These are phyloP conservation scores for Drosophila kohkoa DNA, from an alignment of 1,140 invertebrate genomes.

Conservation along the genomic window DNA sequence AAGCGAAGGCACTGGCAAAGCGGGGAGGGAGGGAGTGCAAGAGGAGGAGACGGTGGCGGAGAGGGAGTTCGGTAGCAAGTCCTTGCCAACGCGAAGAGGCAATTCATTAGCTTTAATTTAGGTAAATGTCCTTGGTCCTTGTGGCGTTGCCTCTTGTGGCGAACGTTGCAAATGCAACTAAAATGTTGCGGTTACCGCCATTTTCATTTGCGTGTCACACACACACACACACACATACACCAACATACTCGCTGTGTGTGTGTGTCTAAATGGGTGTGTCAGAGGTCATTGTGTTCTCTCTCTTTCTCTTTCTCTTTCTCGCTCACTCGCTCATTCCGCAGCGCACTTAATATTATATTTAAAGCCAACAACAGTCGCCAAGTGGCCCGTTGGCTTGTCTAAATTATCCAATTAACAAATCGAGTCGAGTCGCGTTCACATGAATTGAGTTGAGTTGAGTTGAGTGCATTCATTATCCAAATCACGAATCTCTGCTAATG, in stretches of 20 bases:
- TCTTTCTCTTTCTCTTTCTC: neutral
- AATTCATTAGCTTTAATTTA: conserved; percentile 84
- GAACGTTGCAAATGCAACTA: conserved; percentile 80
- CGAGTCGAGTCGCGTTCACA: conserved; percentile 1
- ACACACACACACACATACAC: conserved; percentile 7
- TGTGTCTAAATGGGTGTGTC: conserved; percentile 24
- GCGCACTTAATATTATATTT: conserved; percentile 76
- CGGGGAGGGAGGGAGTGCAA: neutral
- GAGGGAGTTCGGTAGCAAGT: conserved; percentile 13
- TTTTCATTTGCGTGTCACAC: conserved; percentile 49
- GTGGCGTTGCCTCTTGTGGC: conserved; percentile 79
- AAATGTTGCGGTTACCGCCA: conserved; percentile 80
- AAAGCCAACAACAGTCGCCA: conserved; percentile 53
- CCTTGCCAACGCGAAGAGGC: conserved; percentile 67
- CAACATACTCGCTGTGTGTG: conserved; percentile 14
- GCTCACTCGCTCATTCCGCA: conserved; percentile 10
- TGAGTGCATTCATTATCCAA: conserved; percentile 12
- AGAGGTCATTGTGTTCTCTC: conserved; percentile 30
- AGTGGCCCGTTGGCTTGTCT: conserved; percentile 38
- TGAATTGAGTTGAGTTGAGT: neutral
- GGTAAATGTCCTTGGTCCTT: conserved; percentile 83
- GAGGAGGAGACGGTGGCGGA: neutral
- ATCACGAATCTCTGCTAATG: neutral
- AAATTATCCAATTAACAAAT: conserved; percentile 45
- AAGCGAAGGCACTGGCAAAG: neutral